Conservation (phyloP, 2,797 vertebrate species). For the Gymnoscopelus microlampas region DNA sequence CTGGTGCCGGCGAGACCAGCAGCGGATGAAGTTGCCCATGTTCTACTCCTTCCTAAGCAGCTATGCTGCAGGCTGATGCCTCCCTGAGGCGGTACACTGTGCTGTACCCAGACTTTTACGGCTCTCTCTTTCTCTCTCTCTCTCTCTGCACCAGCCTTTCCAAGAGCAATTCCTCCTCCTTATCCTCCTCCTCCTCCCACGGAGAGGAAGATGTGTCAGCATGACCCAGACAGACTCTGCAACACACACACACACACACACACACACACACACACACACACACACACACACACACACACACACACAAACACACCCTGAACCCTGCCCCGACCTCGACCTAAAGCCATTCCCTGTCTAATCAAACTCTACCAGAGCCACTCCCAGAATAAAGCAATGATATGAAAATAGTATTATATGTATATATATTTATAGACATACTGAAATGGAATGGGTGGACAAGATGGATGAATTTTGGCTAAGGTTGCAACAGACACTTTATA, state of each 20-base stretch:
- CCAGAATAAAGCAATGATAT: slow-evolving; percentile 57
- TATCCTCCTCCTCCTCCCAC: slow-evolving; percentile 28
- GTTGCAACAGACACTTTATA: slow-evolving; percentile 72
- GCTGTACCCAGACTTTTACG: background rate
- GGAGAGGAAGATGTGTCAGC: slow-evolving; percentile 56
- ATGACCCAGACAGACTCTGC: slow-evolving; percentile 63
- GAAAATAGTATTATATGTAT: slow-evolving; percentile 64
- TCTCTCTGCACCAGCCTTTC: slow-evolving; percentile 29
- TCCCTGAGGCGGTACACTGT: background rate
- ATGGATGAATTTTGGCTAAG: slow-evolving; percentile 43
- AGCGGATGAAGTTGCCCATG: slow-evolving; percentile 97
- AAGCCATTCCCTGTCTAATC: slow-evolving; percentile 52
- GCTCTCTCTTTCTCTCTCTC: slow-evolving; percentile 9
- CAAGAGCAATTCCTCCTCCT: slow-evolving; percentile 30
- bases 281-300: too few relatives aligned
- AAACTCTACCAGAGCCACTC: slow-evolving; percentile 39
- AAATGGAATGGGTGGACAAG: slow-evolving; percentile 43
- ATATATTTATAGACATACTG: slow-evolving; percentile 59
- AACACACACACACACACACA: too few relatives aligned
- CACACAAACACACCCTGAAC: slow-evolving; percentile 33
- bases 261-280: too few relatives aligned
- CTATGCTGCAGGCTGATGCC: slow-evolving; percentile 91
- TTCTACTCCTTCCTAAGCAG: slow-evolving; percentile 99
- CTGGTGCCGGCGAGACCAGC: slow-evolving; percentile 98
- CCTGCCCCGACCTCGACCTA: slow-evolving; percentile 52